Evolutionary conservation across 2,113 vertebrate species (phyloP), one percentile per base, ranked within the genome.

Genomic region (Neolamprologus ventralis): DNA sequence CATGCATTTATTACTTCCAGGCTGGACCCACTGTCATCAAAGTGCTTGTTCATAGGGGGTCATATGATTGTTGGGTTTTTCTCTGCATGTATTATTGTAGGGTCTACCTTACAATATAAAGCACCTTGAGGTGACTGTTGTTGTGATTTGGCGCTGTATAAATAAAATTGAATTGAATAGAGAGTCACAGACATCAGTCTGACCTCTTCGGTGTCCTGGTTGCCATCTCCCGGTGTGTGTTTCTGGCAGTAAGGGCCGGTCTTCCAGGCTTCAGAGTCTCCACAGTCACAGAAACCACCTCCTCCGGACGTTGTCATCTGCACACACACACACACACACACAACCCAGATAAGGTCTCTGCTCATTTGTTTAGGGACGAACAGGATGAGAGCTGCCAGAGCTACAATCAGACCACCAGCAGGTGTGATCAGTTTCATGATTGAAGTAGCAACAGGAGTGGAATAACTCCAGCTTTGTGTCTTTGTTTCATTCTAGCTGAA

Each of bases 261-360:
- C 91, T 99, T 99, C 99, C 99, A 99, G 81, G 98, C 99, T 93
- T 99, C 99, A 49, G 97, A 96, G 80, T 99, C 99, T 71, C 99
- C 99, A 94, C 99, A 99, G 95, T 99, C 98, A 96, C 99, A 99
- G 95, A 99, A 99, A 23, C 99, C 99, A 83, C 98, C 99, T 51
- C 99, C 99, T 87, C 97, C 96, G 35, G 99, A 99, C 1, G 99
- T 99, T 8, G 98, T 99, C 98, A 99, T 99, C 99, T 99, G 88
- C n/a, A 33, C 65, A 11, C 12, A 14, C 21, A 26, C 11, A 14
- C 54, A 58, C 13, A 58, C 23, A 12, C 53, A 63, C 6, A n/a
- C 9, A 53, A 1, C 9, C 19, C 9, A 53, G 51, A 53, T 53
- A n/a, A 21, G 19, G 51, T 53, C 51, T 53, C n/a, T 54, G n/a